Evolutionary conservation across 2,797 vertebrate species (phyloP), one percentile per base, ranked within the genome.

Genomic region (Microchirus variegatus): DNA sequence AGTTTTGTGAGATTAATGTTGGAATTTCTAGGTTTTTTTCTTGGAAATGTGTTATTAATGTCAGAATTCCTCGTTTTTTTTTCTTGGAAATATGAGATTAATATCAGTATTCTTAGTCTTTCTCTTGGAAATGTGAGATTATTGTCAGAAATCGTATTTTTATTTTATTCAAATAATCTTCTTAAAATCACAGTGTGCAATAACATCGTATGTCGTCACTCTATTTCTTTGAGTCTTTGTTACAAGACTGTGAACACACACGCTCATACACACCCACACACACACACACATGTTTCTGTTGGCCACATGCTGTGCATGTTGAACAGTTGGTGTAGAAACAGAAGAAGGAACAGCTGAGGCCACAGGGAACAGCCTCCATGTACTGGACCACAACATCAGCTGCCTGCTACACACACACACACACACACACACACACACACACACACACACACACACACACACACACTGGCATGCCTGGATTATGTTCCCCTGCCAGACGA

Each of bases 321-420:
- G 58, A 81, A 73, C 82, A 84, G 84, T 85, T 88, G 87, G 49
- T 69, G 19, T 38, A 26, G 59, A 74, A 66, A 67, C 22, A 22
- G 22, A 63, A 0, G 12, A 37, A 64, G 51, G 54, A 80, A 80
- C 85, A 89, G 87, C 86, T 91, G 88, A 87, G 78, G 47, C 59
- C 69, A 66, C 70, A 45, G 0, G 73, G 80, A 17, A 18, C n/a
- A 59, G 63, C 79, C 65, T 68, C 41, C 56, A 49, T 40, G 36
- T 40, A 75, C 75, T 59, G 61, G 37, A 59, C 75, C 72, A 63
- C 44, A 79, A 70, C 65, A 78, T 75, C 78, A 80, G 80, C 79
- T 83, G 75, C 76, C 66, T 31, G 10, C 36, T 57, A 14, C 11
- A 40, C 36, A 51, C 60, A 60, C 53, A 49, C 43, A 50, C 35